Evolutionary conservation across 2,113 vertebrate genomes (phyloP), one percentile per base, ranked within the genome.

Genomic region (Cariama cristata): DNA sequence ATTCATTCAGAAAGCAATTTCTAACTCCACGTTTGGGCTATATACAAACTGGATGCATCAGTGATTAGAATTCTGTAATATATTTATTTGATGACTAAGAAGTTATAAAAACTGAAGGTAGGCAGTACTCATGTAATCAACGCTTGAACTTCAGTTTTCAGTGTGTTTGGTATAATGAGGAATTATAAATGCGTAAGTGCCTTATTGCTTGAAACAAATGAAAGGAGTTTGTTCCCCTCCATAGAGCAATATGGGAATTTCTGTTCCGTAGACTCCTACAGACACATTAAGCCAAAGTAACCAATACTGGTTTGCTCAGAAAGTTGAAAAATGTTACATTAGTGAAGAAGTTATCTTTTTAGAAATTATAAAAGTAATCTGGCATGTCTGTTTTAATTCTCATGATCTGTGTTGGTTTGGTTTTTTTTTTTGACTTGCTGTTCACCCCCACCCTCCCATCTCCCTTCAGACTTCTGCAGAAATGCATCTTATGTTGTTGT

Each of bases 181-280:
- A 79, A n/a, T 90, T 82, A 62, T 86, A 90, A 94, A 96, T 94
- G 94, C 95, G 89, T 93, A 97, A 98, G 98, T 98, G 98, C 98
- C 98, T 98, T 98, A 98, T 69, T 97, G 93, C 42, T 6, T 97
- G 93, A 93, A 88, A 64, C 30, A 60, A 85, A 60, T 56, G 74
- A 81, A 87, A 86, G 14, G 5, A 76, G 22, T 95, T 88, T 1
- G 2, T 85, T 75, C 38, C 42, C 73, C 40, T 90, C 19, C 12
- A 3, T 55, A 96, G 72, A 98, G 97, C 96, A 98, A 96, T 97
- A 94, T 86, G 40, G 35, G 58, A 96, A 83, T 96, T 94, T 71
- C 73, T 90, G 68, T 96, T 96, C 69, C 30, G 3, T 94, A 94
- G 56, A 62, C 28, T 93, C 71, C 56, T 81, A 11, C 63, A 40